Evolutionary conservation across 2,888 invertebrate species (phyloP).

Genomic region (Lacanobia oleracea): DNA sequence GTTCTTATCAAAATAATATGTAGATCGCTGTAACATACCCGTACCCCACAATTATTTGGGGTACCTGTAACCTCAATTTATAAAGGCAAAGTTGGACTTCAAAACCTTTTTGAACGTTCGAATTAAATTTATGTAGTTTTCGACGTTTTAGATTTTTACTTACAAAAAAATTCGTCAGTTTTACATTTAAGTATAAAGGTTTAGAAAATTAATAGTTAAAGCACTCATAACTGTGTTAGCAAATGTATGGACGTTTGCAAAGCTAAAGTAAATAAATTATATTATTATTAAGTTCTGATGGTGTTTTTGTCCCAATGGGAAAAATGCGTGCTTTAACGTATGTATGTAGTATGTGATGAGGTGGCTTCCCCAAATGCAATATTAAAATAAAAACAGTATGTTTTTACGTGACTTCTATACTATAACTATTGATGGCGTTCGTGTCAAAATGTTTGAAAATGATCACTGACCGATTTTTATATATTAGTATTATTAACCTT

Average conservation of each 20-base stretch:
- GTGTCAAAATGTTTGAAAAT: neutral
- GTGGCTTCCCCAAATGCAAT: neutral
- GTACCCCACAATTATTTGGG: too few relatives aligned
- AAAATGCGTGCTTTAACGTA: neutral
- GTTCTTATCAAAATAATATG: too few relatives aligned
- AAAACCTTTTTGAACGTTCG: too few relatives aligned
- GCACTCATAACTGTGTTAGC: neutral
- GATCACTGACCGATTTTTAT: neutral
- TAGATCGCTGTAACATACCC: too few relatives aligned
- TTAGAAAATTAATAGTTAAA: neutral
- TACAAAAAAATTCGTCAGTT: too few relatives aligned
- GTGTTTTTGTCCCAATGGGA: neutral
- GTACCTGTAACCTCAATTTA: too few relatives aligned
- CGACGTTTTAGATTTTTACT: too few relatives aligned
- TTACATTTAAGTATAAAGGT: neutral
- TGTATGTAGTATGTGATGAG: conserved; percentile 9
- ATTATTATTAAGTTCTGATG: neutral
- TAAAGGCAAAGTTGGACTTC: too few relatives aligned
- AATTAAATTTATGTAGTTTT: too few relatives aligned
- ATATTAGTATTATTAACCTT: neutral
- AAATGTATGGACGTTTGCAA: neutral
- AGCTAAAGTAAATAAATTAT: too few relatives aligned
- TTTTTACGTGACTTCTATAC: neutral
- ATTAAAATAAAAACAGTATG: neutral
- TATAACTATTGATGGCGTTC: neutral